A percentile compares a stretch with the other conserved stretches of the same genome.
phyloP scores from a whole-genome alignment of 1,140 invertebrate genomes.

The Anthonomus grandis region DNA sequence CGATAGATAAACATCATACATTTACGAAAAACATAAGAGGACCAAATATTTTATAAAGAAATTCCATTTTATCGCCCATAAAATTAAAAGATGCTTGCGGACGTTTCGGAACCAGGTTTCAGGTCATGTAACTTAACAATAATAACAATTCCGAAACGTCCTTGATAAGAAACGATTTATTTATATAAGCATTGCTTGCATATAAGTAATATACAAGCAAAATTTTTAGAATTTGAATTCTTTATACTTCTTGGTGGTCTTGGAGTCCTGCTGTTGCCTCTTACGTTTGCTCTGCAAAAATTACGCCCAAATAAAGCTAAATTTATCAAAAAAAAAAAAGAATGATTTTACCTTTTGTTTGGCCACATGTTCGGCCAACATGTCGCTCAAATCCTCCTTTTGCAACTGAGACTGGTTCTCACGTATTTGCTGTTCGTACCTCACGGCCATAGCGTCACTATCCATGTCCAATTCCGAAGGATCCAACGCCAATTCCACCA shows the following conservation, averaged over 20 bases:
- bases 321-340: not conserved
- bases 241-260: conserved; percentile 94
- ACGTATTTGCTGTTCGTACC: conserved; percentile 94
- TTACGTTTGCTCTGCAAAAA: conserved; percentile 81
- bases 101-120: too few species aligned
- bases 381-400: conserved; percentile 96
- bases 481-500: conserved; percentile 92
- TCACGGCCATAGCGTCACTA: conserved; percentile 91
- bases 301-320: not conserved
- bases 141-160: too few species aligned
- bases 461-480: conserved; percentile 96
- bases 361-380: conserved; percentile 96
- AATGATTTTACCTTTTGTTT: conserved; percentile 74
- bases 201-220: not conserved
- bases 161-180: conserved; percentile 4
- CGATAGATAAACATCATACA: too few species aligned
- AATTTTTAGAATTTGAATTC: conserved; percentile 89
- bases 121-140: too few species aligned
- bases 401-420: conserved; percentile 85
- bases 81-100: too few species aligned
- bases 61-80: too few species aligned
- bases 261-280: conserved; percentile 83
- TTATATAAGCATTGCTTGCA: not conserved
- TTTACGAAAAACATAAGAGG: too few species aligned
- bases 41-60: too few species aligned